Conservation (phyloP, 2,888 invertebrate genomes). For the Coenonympha arcania region DNA sequence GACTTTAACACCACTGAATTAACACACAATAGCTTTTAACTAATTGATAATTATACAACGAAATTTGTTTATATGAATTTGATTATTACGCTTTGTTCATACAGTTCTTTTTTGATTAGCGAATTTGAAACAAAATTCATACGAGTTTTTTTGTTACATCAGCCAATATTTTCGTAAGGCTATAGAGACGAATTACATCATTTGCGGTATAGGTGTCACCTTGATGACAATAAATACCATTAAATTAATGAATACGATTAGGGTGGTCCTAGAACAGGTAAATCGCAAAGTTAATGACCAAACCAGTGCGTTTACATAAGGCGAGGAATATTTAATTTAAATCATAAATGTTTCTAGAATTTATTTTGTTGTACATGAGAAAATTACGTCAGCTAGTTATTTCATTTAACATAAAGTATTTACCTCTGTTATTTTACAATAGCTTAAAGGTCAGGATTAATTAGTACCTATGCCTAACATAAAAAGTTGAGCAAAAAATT, state of each 20-base stretch:
- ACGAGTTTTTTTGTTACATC: slow-evolving; percentile 21
- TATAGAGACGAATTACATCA: slow-evolving; percentile 27
- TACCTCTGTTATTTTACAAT: too few species aligned
- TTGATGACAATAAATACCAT: slow-evolving; percentile 20
- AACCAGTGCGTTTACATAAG: neutral
- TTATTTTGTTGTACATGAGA: too few species aligned
- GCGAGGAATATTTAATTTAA: neutral
- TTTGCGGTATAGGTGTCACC: slow-evolving; percentile 24
- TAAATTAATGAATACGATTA: slow-evolving; percentile 5
- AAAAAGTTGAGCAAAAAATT: too few species aligned
- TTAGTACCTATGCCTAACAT: too few species aligned
- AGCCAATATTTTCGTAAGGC: slow-evolving; percentile 23
- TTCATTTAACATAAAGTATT: too few species aligned
- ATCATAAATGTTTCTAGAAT: too few species aligned
- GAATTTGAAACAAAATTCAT: slow-evolving; percentile 13
- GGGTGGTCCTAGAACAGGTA: neutral
- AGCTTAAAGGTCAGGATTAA: too few species aligned
- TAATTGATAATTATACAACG: slow-evolving; percentile 3
- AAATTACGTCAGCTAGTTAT: too few species aligned
- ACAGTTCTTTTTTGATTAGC: slow-evolving; percentile 4
- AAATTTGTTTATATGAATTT: neutral
- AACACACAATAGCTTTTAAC: slow-evolving; percentile 10
- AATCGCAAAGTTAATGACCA: neutral
- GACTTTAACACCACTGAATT: neutral
- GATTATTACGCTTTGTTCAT: neutral